These are phyloP conservation scores for Phyllotis vaccarum DNA, from an alignment of 2,797 vertebrate genomes.

Conservation along the genomic window DNA sequence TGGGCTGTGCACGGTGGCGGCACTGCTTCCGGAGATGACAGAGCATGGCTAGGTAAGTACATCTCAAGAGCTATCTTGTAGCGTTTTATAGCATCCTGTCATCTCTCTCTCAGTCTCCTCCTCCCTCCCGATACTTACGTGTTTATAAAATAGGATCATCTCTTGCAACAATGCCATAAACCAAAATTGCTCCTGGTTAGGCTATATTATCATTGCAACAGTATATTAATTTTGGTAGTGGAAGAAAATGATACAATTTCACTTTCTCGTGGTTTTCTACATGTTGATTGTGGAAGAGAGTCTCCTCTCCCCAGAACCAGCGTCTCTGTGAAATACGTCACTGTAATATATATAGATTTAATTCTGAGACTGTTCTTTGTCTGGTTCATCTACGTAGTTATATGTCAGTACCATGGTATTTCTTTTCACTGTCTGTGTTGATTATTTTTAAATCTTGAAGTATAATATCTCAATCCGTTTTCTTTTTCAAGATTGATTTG, in stretches of 20 bases:
- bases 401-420: background rate
- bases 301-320: background rate
- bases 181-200: background rate
- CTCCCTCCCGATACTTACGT: background rate
- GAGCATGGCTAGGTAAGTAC: background rate
- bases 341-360: background rate
- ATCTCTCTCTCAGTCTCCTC: background rate
- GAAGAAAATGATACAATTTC: background rate
- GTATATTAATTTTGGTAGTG: background rate
- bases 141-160: background rate
- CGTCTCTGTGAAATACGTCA: too few relatives aligned
- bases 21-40: background rate
- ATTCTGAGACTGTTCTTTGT: background rate
- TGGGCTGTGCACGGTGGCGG: background rate
- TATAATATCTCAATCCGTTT: background rate
- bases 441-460: background rate
- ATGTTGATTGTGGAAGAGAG: background rate
- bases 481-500: background rate
- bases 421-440: background rate
- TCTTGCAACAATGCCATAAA: background rate
- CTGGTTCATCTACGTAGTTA: background rate
- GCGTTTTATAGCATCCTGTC: background rate
- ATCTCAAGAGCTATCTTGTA: background rate
- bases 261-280: background rate
- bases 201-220: background rate